Evolutionary conservation across 2,888 invertebrate genomes (phyloP), one percentile per base, ranked within the genome.

Genomic region (Anthrax anthrax): DNA sequence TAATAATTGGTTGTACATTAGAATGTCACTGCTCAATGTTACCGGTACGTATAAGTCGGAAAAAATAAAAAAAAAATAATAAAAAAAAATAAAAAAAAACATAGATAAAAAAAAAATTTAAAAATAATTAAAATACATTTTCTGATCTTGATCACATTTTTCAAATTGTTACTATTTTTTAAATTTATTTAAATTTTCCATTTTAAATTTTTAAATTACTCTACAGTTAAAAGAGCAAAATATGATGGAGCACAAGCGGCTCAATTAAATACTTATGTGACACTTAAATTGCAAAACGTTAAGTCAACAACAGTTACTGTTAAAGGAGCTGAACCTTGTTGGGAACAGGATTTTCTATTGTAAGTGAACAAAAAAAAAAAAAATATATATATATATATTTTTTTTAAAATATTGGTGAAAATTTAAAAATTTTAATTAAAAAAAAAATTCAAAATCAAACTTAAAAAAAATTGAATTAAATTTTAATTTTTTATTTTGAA

Each of bases 321-420:
- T 58, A 92, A 92, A 77, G 96, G 96, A 65, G 81, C 84, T 67
- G 83, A 84, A 72, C 96, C 96, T 66, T 84, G 87, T 71, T 96
- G 95, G 95, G 94, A 95, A 72, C 94, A 95, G 75, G 95, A 96
- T 75, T 96, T 95, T 77, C 81, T 95, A 67, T 96, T 96, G 95
- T 96, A 75, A 90, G 92, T 87, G n/a, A 45, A 17, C 14, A 19
- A 36, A 42, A 42, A 36, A 23, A 14, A n/a, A n/a, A 34, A 17
- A 9, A 6, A 32, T 34, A 42, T 8, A 42, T n/a, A 41, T 16
- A n/a, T n/a, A n/a, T n/a, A n/a, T n/a, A n/a, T n/a, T n/a, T n/a
- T n/a, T n/a, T n/a, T n/a, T n/a, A n/a, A n/a, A n/a, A n/a, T n/a
- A n/a, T n/a, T n/a, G n/a, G n/a, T n/a, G n/a, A n/a, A n/a, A n/a